phyloP scores from a whole-genome alignment of 1,140 invertebrate species.

The Cepaea nemoralis region DNA sequence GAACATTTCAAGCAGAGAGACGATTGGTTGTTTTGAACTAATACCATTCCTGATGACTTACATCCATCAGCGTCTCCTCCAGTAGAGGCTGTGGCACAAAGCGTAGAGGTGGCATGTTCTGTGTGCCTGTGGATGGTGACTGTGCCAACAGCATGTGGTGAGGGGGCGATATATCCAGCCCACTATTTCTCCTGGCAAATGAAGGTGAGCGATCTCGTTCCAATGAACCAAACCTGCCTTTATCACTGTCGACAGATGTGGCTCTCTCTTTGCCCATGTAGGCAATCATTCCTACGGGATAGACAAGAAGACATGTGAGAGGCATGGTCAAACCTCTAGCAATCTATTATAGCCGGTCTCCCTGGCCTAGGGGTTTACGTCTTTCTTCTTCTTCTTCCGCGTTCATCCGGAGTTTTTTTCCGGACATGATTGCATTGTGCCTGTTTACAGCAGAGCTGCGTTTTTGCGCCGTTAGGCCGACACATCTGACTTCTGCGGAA shows the following conservation, averaged over 20 bases:
- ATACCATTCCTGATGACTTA: no score
- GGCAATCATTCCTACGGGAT: slow-evolving; percentile 48
- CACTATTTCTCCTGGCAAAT: slow-evolving; percentile 45
- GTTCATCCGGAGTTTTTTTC: no score
- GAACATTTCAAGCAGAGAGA: no score
- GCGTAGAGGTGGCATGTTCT: slow-evolving; percentile 78
- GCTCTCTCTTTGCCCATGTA: slow-evolving; percentile 53
- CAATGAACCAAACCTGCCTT: slow-evolving; percentile 43
- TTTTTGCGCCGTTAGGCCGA: no score
- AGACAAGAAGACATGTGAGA: neutral
- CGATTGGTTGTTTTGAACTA: no score
- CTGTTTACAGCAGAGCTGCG: no score
- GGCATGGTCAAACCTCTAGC: no score
- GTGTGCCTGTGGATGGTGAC: slow-evolving; percentile 73
- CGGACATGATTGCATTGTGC: no score
- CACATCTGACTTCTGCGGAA: no score
- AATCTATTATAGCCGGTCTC: no score
- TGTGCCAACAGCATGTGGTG: slow-evolving; percentile 68
- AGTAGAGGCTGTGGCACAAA: slow-evolving; percentile 92
- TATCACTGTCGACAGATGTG: slow-evolving; percentile 54
- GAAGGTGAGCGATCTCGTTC: slow-evolving; percentile 51
- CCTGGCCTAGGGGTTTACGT: no score
- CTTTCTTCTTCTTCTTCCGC: no score
- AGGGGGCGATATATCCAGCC: slow-evolving; percentile 56
- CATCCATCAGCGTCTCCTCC: slow-evolving; percentile 93